Evolutionary conservation across 2,888 invertebrate species (phyloP), one percentile per base, ranked within the genome.

Genomic region (Eurytoma adleriae): DNA sequence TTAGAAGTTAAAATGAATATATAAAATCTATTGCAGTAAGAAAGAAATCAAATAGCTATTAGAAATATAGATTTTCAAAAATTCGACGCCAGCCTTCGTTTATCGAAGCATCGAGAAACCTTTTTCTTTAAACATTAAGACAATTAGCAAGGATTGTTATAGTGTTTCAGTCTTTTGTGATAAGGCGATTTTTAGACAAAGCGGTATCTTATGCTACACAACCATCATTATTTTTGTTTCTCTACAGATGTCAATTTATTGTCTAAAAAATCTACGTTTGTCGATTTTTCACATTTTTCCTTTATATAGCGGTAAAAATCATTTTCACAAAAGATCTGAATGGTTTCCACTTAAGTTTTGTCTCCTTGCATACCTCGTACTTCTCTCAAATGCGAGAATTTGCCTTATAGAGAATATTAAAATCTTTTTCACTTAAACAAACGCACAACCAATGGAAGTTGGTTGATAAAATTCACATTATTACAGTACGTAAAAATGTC

Each of bases 121-220:
- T 72, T 57, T 69, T 56, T 56, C 40, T 64, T 80, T 78, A 72
- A 78, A 66, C 27, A 66, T 79, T 70, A 78, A 69, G 71, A 75
- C 52, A 74, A 69, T 50, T 61, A 83, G 82, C 82, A 83, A 83
- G 80, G 83, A 85, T 85, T 85, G 83, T 85, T 83, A 76, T 18
- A 83, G 83, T 83, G 82, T 83, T 84, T 87, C 87, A 87, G 87
- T 87, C 87, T 87, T 86, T 84, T 84, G 72, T 81, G 83, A 83
- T 87, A 87, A 87, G 87, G 87, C 87, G 85, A 85, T 86, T 85
- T 84, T 84, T 82, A 84, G 83, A 84, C 83, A 82, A 84, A 82
- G 68, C 57, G 48, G 69, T 73, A 40, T 76, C 76, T 72, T 76
- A 62, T 64, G 16, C 64, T 82, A 72, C 52, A 79, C 64, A 74